phyloP scores from a whole-genome alignment of 2,797 vertebrate species.

The Ambastaia sidthimunki region DNA sequence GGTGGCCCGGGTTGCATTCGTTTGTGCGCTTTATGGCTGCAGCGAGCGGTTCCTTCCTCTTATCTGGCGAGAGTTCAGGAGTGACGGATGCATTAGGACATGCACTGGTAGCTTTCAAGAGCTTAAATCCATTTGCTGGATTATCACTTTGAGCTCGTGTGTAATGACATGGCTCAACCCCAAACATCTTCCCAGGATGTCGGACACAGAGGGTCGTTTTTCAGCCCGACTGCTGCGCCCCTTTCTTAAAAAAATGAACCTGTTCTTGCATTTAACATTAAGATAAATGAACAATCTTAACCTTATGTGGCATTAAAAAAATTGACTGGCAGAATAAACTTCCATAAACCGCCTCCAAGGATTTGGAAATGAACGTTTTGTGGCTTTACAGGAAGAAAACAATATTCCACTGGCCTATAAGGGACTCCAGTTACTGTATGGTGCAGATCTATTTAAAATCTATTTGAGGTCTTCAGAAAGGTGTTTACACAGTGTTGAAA shows the following conservation, averaged over 20 bases:
- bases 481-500: constrained; percentile 27
- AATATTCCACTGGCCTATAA: constrained; percentile 1
- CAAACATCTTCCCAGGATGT: constrained; percentile 31
- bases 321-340: constrained; percentile 5
- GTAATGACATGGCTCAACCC: constrained; percentile 50
- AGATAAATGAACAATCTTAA: not conserved
- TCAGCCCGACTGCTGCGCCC: not conserved
- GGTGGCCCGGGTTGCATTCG: constrained; percentile 40
- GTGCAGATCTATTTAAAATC: constrained; percentile 36
- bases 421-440: not conserved
- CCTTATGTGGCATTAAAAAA: not conserved
- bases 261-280: constrained; percentile 27
- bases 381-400: constrained; percentile 4
- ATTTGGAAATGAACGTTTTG: not conserved
- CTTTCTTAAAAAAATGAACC: not conserved
- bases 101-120: constrained; percentile 48
- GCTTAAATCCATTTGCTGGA: constrained; percentile 56
- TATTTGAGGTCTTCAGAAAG: constrained; percentile 20
- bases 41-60: constrained; percentile 29
- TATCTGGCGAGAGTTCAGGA: constrained; percentile 40
- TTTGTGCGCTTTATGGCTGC: constrained; percentile 39
- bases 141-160: constrained; percentile 45
- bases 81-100: constrained; percentile 50
- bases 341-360: not conserved
- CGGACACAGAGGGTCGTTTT: constrained; percentile 21